Conservation (phyloP, 2,888 invertebrate genomes). For the Aphodius sticticus region DNA sequence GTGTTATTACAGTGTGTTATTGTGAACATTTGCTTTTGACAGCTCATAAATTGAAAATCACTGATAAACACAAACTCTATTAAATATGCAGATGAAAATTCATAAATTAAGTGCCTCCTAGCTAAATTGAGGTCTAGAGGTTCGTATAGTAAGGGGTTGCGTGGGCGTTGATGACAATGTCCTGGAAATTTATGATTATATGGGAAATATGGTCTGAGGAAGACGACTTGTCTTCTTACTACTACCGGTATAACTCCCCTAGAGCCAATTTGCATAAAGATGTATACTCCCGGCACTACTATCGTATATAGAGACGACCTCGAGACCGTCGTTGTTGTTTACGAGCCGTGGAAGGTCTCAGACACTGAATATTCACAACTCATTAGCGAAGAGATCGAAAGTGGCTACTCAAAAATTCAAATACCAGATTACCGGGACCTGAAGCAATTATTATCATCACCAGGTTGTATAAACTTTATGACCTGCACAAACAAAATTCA, state of each 20-base stretch:
- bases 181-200: constrained; percentile 43
- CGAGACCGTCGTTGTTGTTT: constrained; percentile 37
- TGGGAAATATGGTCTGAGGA: constrained; percentile 42
- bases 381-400: constrained; percentile 32
- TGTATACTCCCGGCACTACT: constrained; percentile 22
- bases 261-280: constrained; percentile 45
- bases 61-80: neutral
- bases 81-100: constrained; percentile 21
- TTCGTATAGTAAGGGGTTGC: neutral
- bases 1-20: no score
- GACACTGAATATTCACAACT: constrained; percentile 35
- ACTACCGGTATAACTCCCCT: constrained; percentile 30
- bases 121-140: neutral
- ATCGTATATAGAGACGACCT: constrained; percentile 11
- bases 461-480: no score
- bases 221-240: constrained; percentile 36
- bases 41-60: neutral
- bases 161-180: constrained; percentile 8
- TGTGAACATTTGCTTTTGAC: no score
- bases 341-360: constrained; percentile 29
- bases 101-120: constrained; percentile 6
- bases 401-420: constrained; percentile 23
- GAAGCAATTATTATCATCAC: constrained; percentile 15
- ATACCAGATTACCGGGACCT: neutral
- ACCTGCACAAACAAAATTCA: no score